A percentile compares a stretch with the other conserved stretches of the same genome.
phyloP scores from a whole-genome alignment of 2,113 vertebrate genomes.

The Rhineura floridana region DNA sequence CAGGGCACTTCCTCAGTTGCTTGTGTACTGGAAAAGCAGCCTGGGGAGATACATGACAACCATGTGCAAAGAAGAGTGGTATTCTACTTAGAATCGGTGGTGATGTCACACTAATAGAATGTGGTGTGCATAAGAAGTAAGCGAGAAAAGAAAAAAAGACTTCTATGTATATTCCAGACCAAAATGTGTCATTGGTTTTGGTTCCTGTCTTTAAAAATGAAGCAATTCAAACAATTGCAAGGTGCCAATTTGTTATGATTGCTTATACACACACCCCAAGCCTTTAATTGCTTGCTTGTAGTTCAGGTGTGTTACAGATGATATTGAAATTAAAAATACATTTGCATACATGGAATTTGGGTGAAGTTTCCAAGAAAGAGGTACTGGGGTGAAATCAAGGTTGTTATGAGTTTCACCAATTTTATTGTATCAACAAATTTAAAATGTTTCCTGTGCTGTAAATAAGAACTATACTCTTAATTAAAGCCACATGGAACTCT shows the following conservation, averaged over 20 bases:
- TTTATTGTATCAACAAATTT: conserved; percentile 61
- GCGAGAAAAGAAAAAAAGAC: conserved; percentile 11
- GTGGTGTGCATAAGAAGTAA: conserved; percentile 12
- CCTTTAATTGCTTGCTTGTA: conserved; percentile 1
- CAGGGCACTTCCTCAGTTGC: conserved; percentile 18
- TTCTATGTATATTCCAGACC: background rate
- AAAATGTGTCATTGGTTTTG: background rate
- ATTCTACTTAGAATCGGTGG: conserved; percentile 50
- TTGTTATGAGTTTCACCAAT: conserved; percentile 65
- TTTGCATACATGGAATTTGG: conserved; percentile 45
- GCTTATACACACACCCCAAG: too few relatives aligned
- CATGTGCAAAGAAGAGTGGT: conserved; percentile 55
- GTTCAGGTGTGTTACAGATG: conserved; percentile 34
- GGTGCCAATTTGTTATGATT: background rate
- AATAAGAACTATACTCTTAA: conserved; percentile 70
- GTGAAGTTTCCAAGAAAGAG: conserved; percentile 43
- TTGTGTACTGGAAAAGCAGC: conserved; percentile 42
- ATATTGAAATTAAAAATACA: conserved; percentile 53
- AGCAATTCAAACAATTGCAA: background rate
- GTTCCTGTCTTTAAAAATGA: conserved; percentile 2
- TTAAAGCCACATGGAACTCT: conserved; percentile 60
- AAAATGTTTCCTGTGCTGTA: conserved; percentile 68
- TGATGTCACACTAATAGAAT: conserved; percentile 36
- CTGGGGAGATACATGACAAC: conserved; percentile 26
- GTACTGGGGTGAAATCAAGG: conserved; percentile 44